A percentile compares a stretch with the other conserved stretches of the same genome.
phyloP scores from a whole-genome alignment of 2,797 vertebrate species.

The Gouania willdenowi region DNA sequence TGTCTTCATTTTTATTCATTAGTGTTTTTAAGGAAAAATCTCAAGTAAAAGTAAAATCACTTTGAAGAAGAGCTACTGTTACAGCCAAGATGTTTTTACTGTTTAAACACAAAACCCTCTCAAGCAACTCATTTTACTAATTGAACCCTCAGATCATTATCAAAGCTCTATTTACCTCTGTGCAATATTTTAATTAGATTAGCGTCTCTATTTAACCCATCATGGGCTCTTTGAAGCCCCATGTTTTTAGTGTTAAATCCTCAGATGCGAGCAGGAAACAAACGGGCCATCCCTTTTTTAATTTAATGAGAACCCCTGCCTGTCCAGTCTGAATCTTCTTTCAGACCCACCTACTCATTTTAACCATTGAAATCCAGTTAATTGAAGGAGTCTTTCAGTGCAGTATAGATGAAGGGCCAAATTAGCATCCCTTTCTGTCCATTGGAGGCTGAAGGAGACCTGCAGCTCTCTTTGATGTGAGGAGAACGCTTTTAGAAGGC shows the following conservation, averaged over 20 bases:
- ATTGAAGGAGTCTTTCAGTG: conserved; percentile 98
- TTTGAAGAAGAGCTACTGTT: too few species aligned
- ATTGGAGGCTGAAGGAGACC: conserved; percentile 80
- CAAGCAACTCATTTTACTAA: conserved; percentile 87
- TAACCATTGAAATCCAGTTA: conserved; percentile 96
- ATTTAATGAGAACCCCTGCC: conserved; percentile 94
- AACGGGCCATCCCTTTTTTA: conserved; percentile 88
- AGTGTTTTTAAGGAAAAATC: too few species aligned
- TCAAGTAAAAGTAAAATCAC: too few species aligned
- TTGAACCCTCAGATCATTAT: conserved; percentile 95
- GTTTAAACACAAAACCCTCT: conserved; percentile 76
- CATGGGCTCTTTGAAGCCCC: conserved; percentile 93
- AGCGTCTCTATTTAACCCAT: conserved; percentile 99
- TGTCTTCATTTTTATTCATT: too few species aligned
- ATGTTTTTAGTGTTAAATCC: conserved; percentile 93
- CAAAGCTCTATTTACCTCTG: conserved; percentile 96
- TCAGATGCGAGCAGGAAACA: conserved; percentile 87
- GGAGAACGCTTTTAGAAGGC: conserved; percentile 84
- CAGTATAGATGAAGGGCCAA: conserved; percentile 91
- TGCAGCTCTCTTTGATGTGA: conserved; percentile 89
- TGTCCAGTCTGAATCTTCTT: conserved; percentile 80
- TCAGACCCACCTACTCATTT: conserved; percentile 63
- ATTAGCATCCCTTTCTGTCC: conserved; percentile 96
- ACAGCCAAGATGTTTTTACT: too few species aligned
- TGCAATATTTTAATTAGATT: conserved; percentile 99